Percentiles rank a stretch among this genome's conserved stretches.
Conservation (phyloP, 2,888 invertebrate species). For the Agrochola circellaris region DNA sequence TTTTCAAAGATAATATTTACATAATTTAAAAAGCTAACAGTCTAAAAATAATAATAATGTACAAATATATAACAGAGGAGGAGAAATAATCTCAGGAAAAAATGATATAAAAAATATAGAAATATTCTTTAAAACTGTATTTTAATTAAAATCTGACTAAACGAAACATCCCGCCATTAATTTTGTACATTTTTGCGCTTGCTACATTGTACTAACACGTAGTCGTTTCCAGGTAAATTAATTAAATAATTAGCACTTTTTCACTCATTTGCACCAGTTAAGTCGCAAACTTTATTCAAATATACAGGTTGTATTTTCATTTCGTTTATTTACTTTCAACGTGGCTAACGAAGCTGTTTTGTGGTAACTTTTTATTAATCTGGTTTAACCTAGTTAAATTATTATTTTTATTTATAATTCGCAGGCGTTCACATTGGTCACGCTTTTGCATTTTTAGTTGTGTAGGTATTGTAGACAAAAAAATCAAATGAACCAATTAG, state of each 20-base stretch:
- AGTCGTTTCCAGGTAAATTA: conserved; percentile 27
- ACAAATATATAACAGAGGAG: too few species aligned
- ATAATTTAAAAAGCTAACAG: too few species aligned
- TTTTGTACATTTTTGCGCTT: neutral
- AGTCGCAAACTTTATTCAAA: conserved; percentile 54
- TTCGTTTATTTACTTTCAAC: conserved; percentile 29
- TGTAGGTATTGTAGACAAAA: too few species aligned
- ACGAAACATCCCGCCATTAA: neutral
- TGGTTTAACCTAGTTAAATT: neutral
- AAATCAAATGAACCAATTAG: neutral
- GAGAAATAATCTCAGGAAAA: too few species aligned
- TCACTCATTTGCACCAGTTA: conserved; percentile 50
- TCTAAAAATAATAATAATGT: too few species aligned
- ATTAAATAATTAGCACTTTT: conserved; percentile 45
- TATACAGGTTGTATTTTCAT: conserved; percentile 17
- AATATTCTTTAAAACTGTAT: neutral
- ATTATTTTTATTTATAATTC: neutral
- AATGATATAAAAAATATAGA: too few species aligned
- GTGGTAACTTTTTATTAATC: conserved; percentile 21
- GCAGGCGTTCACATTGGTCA: neutral
- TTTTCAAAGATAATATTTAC: too few species aligned
- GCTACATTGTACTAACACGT: conserved; percentile 33
- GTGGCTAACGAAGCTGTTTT: conserved; percentile 36
- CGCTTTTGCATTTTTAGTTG: neutral
- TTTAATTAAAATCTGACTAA: neutral